Evolutionary conservation across 2,888 invertebrate genomes (phyloP).

Genomic region (Drosophila ochracea): DNA sequence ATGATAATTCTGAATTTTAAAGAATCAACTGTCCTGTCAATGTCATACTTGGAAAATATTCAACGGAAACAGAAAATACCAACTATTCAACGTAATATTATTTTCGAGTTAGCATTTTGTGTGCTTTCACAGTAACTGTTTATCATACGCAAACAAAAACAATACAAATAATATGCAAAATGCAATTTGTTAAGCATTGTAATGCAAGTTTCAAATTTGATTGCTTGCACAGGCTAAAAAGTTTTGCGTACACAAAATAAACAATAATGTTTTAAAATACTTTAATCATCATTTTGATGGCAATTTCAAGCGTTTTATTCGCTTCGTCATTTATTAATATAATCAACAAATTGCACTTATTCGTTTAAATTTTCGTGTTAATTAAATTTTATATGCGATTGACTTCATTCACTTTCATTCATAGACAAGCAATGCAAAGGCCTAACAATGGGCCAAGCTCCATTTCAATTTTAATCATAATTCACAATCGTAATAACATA

Average conservation of each 20-base stretch:
- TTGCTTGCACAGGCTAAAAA: slow-evolving; percentile 9
- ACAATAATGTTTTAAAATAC: slow-evolving; percentile 32
- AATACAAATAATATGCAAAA: slow-evolving; percentile 7
- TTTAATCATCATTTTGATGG: slow-evolving; percentile 32
- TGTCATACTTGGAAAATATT: slow-evolving; percentile 35
- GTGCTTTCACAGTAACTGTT: slow-evolving; percentile 11
- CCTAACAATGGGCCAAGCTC: slow-evolving; percentile 9
- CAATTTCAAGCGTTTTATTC: slow-evolving; percentile 54
- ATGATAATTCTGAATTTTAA: background rate
- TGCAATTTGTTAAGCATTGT: slow-evolving; percentile 22
- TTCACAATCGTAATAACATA: slow-evolving; percentile 59
- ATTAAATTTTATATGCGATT: slow-evolving; percentile 24
- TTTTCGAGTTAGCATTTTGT: slow-evolving; percentile 17
- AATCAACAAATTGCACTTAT: slow-evolving; percentile 45
- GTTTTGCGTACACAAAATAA: slow-evolving; percentile 12
- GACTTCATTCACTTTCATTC: slow-evolving; percentile 34
- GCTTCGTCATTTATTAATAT: slow-evolving; percentile 33
- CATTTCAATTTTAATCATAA: slow-evolving; percentile 59
- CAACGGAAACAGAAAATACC: slow-evolving; percentile 23
- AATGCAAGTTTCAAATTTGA: slow-evolving; percentile 29
- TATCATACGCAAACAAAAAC: slow-evolving; percentile 22
- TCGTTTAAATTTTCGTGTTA: slow-evolving; percentile 20
- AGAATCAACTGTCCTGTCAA: slow-evolving; percentile 21
- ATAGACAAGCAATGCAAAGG: background rate
- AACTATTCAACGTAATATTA: slow-evolving; percentile 17